Evolutionary conservation across 2,888 invertebrate species (phyloP), one percentile per base, ranked within the genome.

Genomic region (Abscondita cerata): DNA sequence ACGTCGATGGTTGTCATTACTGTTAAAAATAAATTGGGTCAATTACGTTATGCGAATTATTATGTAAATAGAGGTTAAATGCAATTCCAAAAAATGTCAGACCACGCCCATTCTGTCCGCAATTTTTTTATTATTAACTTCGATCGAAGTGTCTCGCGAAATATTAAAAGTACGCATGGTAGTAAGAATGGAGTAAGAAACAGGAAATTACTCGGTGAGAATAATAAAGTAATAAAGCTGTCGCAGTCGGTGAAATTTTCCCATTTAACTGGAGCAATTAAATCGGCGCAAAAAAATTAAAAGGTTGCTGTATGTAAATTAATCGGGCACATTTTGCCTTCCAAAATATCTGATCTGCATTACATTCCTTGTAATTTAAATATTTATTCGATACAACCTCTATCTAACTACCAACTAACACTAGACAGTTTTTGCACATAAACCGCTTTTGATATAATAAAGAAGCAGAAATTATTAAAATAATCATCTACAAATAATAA

Each of bases 401-500:
- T 25, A 25, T 25, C 25, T 25, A 25, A 25, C 25, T 25, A 25
- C 25, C 25, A 25, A 25, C 25, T 25, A 25, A 25, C 6, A 25
- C 25, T 25, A 2, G 4, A 25, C n/a, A 25, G 4, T 25, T 25
- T 25, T 25, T 25, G 25, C 25, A 25, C 25, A 25, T 25, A 25
- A 25, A 25, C 2, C 25, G 2, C 25, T 6, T 25, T 33, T 19
- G 31, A 15, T 41, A 53, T 44, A 53, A 31, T 19, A 36, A 47
- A 25, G 48, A 52, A 16, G 19, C 38, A 48, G 47, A 33, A 59
- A 59, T 59, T 59, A 52, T 59, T 59, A 52, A 34, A 36, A 52
- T 59, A 36, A 59, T 59, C 44, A 52, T 59, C 52, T 59, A 59
- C 44, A 59, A 57, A 57, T 57, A 57, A 57, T 57, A 57, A 51